Evolutionary conservation across 2,888 invertebrate species (phyloP).

Genomic region (Cecidostiba fungosa): DNA sequence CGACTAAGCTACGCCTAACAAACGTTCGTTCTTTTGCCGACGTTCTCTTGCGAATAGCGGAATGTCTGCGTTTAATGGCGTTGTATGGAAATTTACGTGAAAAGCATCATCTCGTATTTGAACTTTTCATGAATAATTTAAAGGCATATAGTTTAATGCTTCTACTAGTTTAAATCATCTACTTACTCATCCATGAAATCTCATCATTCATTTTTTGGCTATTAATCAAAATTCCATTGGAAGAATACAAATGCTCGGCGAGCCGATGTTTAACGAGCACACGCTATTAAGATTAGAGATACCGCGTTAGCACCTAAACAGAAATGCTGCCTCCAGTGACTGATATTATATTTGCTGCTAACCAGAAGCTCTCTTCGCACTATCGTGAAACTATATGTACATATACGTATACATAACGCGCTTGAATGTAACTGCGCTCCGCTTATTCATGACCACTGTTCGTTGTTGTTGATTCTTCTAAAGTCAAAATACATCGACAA

Average conservation of each 20-base stretch:
- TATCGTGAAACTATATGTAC: conserved; percentile 19
- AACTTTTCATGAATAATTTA: too few species aligned
- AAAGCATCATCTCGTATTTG: too few species aligned
- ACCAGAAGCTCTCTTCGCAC: conserved; percentile 45
- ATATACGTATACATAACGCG: conserved; percentile 19
- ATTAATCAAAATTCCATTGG: background rate
- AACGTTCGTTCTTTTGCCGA: background rate
- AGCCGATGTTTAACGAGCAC: background rate
- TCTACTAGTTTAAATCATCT: too few species aligned
- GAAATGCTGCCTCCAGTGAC: conserved; percentile 70
- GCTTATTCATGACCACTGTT: conserved; percentile 35
- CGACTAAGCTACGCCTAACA: background rate
- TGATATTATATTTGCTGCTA: conserved; percentile 47
- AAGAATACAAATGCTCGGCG: conserved; percentile 10
- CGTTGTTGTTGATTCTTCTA: conserved; percentile 30
- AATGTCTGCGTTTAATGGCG: too few species aligned
- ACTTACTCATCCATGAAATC: background rate
- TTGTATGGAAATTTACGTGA: too few species aligned
- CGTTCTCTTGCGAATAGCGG: background rate
- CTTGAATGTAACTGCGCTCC: conserved; percentile 41
- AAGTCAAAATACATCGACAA: conserved; percentile 7
- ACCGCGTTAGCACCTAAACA: conserved; percentile 53
- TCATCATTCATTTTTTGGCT: background rate
- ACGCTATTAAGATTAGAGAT: conserved; percentile 43
- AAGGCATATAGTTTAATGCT: too few species aligned